Conservation (phyloP, 2,888 invertebrate genomes). For the Diplazon laetatorius region DNA sequence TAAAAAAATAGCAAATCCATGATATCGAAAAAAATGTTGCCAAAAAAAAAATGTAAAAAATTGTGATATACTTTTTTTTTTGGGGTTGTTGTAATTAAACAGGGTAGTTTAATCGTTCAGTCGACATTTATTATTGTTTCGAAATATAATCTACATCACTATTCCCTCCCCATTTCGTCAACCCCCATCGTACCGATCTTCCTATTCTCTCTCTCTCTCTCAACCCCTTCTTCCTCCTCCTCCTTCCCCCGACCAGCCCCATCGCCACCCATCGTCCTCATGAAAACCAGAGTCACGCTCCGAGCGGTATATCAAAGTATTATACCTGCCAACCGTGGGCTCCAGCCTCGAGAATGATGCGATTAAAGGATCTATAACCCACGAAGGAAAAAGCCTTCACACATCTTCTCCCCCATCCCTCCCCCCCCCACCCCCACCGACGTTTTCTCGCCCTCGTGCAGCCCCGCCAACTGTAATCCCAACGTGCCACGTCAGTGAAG, state of each 20-base stretch:
- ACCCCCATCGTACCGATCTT: too few species aligned
- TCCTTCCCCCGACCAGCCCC: slow-evolving; percentile 41
- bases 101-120: too few species aligned
- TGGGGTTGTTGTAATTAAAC: too few species aligned
- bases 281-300: slow-evolving; percentile 38
- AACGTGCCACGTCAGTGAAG: slow-evolving; percentile 11
- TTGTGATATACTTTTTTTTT: too few species aligned
- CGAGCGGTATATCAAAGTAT: slow-evolving; percentile 68
- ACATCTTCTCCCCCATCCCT: slow-evolving; percentile 40
- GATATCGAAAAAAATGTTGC: too few species aligned
- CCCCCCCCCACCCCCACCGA: too few species aligned
- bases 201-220: too few species aligned
- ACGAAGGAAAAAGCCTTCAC: slow-evolving; percentile 55
- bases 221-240: too few species aligned
- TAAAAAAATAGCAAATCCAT: too few species aligned
- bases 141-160: too few species aligned
- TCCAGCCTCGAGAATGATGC: slow-evolving; percentile 64
- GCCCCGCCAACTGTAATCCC: slow-evolving; percentile 9
- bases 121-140: too few species aligned
- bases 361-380: slow-evolving; percentile 61
- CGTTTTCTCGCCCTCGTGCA: slow-evolving; percentile 17
- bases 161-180: slow-evolving; percentile 52
- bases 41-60: too few species aligned
- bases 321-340: slow-evolving; percentile 65
- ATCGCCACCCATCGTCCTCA: slow-evolving; percentile 36